Evolutionary conservation across 1,140 invertebrate species (phyloP), one percentile per base, ranked within the genome.

Genomic region (Pentalonia nigronervosa): DNA sequence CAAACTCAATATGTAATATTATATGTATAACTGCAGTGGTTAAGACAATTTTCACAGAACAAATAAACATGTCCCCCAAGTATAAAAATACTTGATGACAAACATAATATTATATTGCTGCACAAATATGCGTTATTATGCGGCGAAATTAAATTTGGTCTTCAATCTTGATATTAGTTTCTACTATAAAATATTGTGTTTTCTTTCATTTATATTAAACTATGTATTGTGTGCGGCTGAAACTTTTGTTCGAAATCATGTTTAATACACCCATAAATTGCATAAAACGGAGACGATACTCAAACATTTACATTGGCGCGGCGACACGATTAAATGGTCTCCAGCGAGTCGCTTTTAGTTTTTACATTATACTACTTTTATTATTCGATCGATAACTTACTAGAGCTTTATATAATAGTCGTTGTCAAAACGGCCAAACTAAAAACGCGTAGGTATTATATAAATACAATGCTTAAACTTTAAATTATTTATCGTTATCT

Each of bases 221-320:
- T 3, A 30, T 67, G 30, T 17, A 67, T 67, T 67, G 60, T 76
- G 17, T n/a, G 30, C n/a, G 30, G 30, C 60, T 76, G 11, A 76
- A 11, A 76, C 14, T 76, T 76, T 76, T 30, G n/a, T 76, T 76
- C 14, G 17, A 76, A 34, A 67, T 67, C 60, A 67, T 67, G 60
- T 76, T 76, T n/a, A n/a, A 17, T n/a, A n/a, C n/a, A 76, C 30
- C 14, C 60, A 76, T 76, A 76, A n/a, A 76, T n/a, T 76, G 14
- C 30, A 34, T 14, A n/a, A 76, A n/a, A 76, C 60, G 7, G n/a
- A 76, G 60, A 34, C 60, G 60, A 76, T 76, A 76, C 60, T n/a
- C n/a, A 76, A 76, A 76, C 60, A 76, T 76, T 76, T 76, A 76
- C n/a, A 76, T 76, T 76, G 60, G 60, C 60, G 60, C n/a, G 60